Conservation (phyloP, 2,113 vertebrate genomes). For the Brevimyrus niger region DNA sequence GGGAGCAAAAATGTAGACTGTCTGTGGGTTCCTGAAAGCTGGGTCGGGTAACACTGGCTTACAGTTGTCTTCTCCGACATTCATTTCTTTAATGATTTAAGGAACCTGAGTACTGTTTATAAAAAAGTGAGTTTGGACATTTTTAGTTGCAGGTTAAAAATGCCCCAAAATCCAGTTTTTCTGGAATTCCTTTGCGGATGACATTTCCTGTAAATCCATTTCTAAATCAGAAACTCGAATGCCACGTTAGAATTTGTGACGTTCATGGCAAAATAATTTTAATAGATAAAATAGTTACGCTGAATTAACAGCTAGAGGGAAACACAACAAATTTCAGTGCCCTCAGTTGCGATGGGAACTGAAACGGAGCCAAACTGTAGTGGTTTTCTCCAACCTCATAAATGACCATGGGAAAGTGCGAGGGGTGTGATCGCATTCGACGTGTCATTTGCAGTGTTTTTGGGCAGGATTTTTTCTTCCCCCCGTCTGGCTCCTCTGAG, state of each 20-base stretch:
- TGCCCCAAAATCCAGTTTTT: not conserved
- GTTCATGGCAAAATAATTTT: not conserved
- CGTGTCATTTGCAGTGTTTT: not conserved
- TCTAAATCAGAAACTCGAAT: not conserved
- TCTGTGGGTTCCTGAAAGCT: not conserved
- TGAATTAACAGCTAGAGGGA: not conserved
- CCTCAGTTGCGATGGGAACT: not conserved
- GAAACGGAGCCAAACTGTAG: not conserved
- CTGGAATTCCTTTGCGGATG: not conserved
- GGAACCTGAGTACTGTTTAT: not conserved
- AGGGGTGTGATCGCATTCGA: not conserved
- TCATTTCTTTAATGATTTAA: not conserved
- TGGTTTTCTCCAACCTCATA: not conserved
- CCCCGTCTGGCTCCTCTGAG: constrained; percentile 9
- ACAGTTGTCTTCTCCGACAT: not conserved
- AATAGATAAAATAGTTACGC: not conserved
- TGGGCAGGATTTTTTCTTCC: not conserved
- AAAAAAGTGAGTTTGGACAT: not conserved
- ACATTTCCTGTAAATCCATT: not conserved
- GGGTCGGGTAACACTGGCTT: not conserved
- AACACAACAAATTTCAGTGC: not conserved
- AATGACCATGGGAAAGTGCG: constrained; percentile 2
- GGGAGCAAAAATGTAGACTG: not conserved
- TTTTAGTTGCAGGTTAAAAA: not conserved
- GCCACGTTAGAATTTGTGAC: not conserved